A percentile compares a stretch with the other conserved stretches of the same genome.
phyloP scores from a whole-genome alignment of 2,888 invertebrate species.

The Andrena bucephala region DNA sequence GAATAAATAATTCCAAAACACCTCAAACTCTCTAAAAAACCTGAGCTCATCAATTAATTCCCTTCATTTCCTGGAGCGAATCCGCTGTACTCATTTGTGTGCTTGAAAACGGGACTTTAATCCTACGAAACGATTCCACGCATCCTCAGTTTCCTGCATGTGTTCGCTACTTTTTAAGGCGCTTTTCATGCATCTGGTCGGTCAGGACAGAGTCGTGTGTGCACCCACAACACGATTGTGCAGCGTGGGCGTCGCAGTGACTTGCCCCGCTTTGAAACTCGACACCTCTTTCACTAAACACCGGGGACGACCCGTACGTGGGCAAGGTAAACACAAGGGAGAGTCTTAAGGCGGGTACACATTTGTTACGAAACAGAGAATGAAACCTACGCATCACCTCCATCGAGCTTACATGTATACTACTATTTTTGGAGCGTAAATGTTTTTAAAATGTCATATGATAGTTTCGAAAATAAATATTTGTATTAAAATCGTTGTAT shows the following conservation, averaged over 20 bases:
- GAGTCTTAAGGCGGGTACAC: conserved; percentile 37
- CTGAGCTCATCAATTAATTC: too few relatives aligned
- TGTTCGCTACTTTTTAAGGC: conserved; percentile 26
- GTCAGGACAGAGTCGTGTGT: conserved; percentile 10
- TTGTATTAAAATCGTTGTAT: too few relatives aligned
- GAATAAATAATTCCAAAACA: too few relatives aligned
- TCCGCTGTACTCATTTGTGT: too few relatives aligned
- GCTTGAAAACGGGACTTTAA: not conserved
- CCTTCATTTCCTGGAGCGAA: too few relatives aligned
- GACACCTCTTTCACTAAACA: conserved; percentile 60
- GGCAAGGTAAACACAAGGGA: conserved; percentile 53
- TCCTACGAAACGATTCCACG: not conserved
- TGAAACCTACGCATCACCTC: conserved; percentile 3
- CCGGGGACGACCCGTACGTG: conserved; percentile 45
- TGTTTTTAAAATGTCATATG: too few relatives aligned
- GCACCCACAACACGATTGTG: not conserved
- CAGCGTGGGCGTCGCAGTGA: conserved; percentile 30
- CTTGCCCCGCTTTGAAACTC: conserved; percentile 62
- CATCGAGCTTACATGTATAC: not conserved
- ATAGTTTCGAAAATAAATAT: too few relatives aligned
- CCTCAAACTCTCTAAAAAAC: too few relatives aligned
- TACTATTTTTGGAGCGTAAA: too few relatives aligned
- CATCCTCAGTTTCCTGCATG: conserved; percentile 19
- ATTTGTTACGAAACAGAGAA: conserved; percentile 25
- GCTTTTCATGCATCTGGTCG: conserved; percentile 35